A percentile compares a stretch with the other conserved stretches of the same genome.
Evolutionary conservation across 2,113 vertebrate genomes (phyloP).

Genomic region (Arizona elegans): DNA sequence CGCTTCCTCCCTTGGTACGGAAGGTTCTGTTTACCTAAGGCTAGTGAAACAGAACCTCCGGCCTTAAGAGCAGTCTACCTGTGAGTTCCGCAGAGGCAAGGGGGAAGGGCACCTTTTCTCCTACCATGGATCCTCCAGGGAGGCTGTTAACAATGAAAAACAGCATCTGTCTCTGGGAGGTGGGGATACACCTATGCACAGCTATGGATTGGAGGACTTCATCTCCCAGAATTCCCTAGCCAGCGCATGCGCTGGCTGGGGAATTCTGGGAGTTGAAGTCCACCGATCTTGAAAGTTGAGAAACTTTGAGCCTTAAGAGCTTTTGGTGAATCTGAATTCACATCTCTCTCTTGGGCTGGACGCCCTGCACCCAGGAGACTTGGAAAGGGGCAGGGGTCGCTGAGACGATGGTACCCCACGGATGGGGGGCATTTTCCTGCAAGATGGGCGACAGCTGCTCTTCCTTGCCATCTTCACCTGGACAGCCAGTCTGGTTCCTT

Average conservation of each 20-base stretch:
- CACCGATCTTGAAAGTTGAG: background rate
- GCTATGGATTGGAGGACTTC: background rate
- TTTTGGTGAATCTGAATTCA: background rate
- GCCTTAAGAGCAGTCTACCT: background rate
- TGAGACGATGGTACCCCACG: background rate
- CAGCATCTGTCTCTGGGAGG: background rate
- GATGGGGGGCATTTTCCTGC: background rate
- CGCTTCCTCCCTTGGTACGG: no score
- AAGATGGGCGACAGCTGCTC: slow-evolving; percentile 45
- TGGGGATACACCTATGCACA: background rate
- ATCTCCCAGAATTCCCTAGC: background rate
- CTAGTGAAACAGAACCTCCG: background rate
- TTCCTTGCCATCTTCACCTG: slow-evolving; percentile 5
- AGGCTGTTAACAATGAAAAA: background rate
- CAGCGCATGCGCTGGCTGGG: no score
- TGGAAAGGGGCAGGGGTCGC: slow-evolving; percentile 21
- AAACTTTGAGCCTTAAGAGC: background rate
- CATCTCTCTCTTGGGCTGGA: slow-evolving; percentile 54
- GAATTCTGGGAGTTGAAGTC: background rate
- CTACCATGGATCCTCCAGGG: background rate
- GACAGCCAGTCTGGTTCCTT: background rate
- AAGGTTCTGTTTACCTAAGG: background rate
- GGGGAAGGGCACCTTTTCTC: background rate
- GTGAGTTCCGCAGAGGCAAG: background rate
- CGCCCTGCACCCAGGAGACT: slow-evolving; percentile 23